Conservation (phyloP, 2,888 invertebrate species). For the Vandiemenella viatica region DNA sequence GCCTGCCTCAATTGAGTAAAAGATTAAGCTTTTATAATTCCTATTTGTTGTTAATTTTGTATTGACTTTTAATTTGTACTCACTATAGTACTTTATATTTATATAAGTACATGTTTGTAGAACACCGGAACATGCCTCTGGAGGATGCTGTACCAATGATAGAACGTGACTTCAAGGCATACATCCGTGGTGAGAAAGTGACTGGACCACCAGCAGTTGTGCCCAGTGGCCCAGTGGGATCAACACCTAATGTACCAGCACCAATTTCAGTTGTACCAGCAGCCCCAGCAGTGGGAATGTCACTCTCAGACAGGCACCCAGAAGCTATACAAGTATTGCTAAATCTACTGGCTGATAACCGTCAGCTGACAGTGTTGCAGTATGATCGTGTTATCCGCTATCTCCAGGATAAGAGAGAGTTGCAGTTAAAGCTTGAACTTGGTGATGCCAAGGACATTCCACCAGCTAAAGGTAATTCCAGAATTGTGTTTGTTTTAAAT, state of each 20-base stretch:
- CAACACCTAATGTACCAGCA: not conserved
- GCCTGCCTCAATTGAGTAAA: too few relatives aligned
- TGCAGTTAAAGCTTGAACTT: conserved; percentile 58
- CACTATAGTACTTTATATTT: too few relatives aligned
- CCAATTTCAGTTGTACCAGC: conserved; percentile 10
- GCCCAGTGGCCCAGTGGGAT: too few relatives aligned
- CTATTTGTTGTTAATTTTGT: too few relatives aligned
- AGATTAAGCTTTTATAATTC: too few relatives aligned
- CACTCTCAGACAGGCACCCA: conserved; percentile 36
- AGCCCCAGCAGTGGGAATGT: conserved; percentile 3
- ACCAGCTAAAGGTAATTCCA: conserved; percentile 1
- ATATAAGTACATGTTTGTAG: too few relatives aligned
- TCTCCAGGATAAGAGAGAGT: conserved; percentile 54
- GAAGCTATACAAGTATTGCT: conserved; percentile 48
- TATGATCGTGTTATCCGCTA: conserved; percentile 63
- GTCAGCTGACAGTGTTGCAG: conserved; percentile 57
- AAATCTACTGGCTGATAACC: conserved; percentile 68
- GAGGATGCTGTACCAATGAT: conserved; percentile 77
- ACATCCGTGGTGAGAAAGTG: conserved; percentile 35
- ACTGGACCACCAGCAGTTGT: too few relatives aligned
- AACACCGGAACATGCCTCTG: conserved; percentile 90
- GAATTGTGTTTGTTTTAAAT: too few relatives aligned
- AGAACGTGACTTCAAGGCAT: conserved; percentile 50
- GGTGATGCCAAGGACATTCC: conserved; percentile 42
- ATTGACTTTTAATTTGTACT: too few relatives aligned